Base-by-base conservation (phyloP, 2,888 invertebrate genomes). In the Dendrolimus pini region DNA sequence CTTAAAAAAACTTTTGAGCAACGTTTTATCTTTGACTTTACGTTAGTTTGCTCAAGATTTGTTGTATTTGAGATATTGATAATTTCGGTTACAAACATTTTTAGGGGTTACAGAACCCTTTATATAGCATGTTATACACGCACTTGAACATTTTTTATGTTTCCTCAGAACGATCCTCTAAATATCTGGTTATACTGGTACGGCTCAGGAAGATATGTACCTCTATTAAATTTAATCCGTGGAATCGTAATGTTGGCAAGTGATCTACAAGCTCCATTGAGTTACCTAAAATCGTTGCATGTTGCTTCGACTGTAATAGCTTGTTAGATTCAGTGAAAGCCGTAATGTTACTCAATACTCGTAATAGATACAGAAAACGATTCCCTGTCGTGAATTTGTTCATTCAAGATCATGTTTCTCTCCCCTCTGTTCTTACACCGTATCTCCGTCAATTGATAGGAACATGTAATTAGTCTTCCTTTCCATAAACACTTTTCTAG, bases 231-330 rank as follows among this genome's bases (percentile, higher is more conserved):
- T 54, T 47, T 54, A 64, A 53, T 57, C 58, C 61, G 30, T 30
- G 30, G 30, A 30, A 30, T 62, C 59, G 66, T 75, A 73, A 71
- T 69, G 65, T 70, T 63, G 65, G 68, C 68, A 73, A 72, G 67
- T 74, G 69, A 75, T 78, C 71, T 66, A 71, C 73, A 68, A 65
- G 62, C 65, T 66, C 64, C 70, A 67, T 72, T 73, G 65, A 69
- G 77, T 86, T 85, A 84, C 83, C 79, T 85, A 82, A 86, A 85
- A 76, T 60, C 63, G 66, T 86, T 85, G 86, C 89, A 86, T 85
- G 86, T 70, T 74, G 71, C 66, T 74, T 69, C 73, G 72, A 72
- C 75, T 82, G 77, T 82, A 82, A 82, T 75, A 78, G 80, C 81
- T 73, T 75, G 78, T 77, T 77, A 65, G 72, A 72, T 74, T 70